Evolutionary conservation across 2,797 vertebrate species (phyloP).

Genomic region (Molossus alvarezi): DNA sequence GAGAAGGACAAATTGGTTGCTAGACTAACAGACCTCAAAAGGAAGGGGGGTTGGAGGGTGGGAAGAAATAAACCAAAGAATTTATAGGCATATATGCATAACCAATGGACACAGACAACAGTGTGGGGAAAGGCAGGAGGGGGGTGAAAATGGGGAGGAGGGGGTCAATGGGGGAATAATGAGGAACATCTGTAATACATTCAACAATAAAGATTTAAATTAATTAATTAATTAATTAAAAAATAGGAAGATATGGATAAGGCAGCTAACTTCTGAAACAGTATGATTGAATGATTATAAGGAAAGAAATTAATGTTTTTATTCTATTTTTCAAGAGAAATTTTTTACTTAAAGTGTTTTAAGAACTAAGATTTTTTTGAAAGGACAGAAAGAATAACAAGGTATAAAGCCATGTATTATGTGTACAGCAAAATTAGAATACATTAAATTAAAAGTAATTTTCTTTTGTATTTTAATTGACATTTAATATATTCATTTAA

Average conservation of each 20-base stretch:
- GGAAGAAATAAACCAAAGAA: no score
- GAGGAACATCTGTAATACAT: no score
- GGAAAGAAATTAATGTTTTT: not conserved
- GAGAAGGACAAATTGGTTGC: no score
- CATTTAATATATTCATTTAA: slow-evolving; percentile 35
- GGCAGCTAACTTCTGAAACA: slow-evolving; percentile 33
- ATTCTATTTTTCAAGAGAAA: slow-evolving; percentile 22
- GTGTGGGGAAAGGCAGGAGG: no score
- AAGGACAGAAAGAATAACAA: not conserved
- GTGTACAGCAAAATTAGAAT: not conserved
- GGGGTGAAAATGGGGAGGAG: no score
- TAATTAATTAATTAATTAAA: not conserved
- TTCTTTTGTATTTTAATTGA: slow-evolving; percentile 22
- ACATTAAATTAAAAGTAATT: slow-evolving; percentile 55
- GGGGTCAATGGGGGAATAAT: no score
- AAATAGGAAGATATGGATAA: slow-evolving; percentile 22
- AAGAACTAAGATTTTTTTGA: slow-evolving; percentile 45
- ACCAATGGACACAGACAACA: no score
- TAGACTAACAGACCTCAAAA: no score
- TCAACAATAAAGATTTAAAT: no score
- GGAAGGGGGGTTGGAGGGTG: no score
- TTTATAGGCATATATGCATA: no score
- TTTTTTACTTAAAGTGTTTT: slow-evolving; percentile 24
- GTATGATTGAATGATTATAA: not conserved
- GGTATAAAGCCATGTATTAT: not conserved